phyloP scores from a whole-genome alignment of 2,797 vertebrate species.

The Acridotheres tristis region DNA sequence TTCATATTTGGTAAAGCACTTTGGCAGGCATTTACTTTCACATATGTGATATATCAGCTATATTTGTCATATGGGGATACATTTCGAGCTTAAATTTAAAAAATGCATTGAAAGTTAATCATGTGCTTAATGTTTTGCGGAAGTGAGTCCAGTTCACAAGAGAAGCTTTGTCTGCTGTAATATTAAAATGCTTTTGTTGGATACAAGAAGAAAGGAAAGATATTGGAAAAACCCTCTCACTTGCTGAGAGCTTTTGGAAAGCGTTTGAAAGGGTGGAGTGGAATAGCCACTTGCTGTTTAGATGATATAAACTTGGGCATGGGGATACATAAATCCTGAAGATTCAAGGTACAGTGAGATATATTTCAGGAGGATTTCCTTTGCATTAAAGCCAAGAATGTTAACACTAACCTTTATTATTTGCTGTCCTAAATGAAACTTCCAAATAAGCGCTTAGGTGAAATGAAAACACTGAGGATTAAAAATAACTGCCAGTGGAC shows the following conservation, averaged over 20 bases:
- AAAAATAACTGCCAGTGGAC: conserved; percentile 35
- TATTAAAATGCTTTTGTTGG: conserved; percentile 7
- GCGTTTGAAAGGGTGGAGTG: conserved; percentile 16
- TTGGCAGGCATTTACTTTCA: background rate
- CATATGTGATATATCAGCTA: background rate
- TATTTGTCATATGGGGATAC: background rate
- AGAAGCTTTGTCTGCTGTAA: background rate
- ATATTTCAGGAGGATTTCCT: conserved; percentile 3
- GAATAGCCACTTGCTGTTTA: conserved; percentile 32
- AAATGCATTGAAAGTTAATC: conserved; percentile 16
- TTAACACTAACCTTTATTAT: background rate
- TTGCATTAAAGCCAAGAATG: background rate
- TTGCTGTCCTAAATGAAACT: background rate
- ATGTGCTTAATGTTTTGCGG: background rate
- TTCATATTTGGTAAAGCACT: conserved; percentile 4
- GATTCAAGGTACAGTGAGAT: background rate
- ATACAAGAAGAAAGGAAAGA: conserved; percentile 3
- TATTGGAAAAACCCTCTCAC: background rate
- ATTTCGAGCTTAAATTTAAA: background rate
- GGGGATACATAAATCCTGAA: background rate
- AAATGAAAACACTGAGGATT: background rate
- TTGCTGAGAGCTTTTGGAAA: conserved; percentile 15
- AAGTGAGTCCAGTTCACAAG: conserved; percentile 1
- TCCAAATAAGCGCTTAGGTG: background rate
- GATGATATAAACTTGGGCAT: background rate